phyloP scores from a whole-genome alignment of 2,888 invertebrate species.

The Dimorphilus gyrociliatus region DNA sequence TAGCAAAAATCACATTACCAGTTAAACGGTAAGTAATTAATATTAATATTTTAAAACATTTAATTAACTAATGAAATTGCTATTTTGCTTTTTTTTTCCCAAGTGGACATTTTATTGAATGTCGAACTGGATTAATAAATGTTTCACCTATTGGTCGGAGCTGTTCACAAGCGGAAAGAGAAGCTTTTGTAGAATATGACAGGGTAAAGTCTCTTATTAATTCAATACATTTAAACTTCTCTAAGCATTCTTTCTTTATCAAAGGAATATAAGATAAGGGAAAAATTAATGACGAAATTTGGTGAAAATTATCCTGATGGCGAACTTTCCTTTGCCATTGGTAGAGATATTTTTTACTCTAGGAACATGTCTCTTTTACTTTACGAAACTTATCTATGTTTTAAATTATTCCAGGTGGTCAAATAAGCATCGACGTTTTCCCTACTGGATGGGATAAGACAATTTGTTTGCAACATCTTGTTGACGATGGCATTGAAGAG shows the following conservation, averaged over 20 bases:
- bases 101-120: constrained; percentile 92
- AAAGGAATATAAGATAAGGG: constrained; percentile 55
- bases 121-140: constrained; percentile 82
- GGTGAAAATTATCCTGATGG: constrained; percentile 55
- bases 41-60: no score
- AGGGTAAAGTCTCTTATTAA: constrained; percentile 1
- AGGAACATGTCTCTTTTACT: no score
- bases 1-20: constrained; percentile 68
- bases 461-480: constrained; percentile 63
- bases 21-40: constrained; percentile 54
- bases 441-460: constrained; percentile 89
- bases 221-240: no score
- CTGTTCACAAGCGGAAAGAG: constrained; percentile 66
- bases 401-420: no score
- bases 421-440: constrained; percentile 92
- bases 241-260: no score
- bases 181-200: constrained; percentile 68
- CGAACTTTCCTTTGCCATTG: constrained; percentile 21
- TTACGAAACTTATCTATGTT: no score
- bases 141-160: constrained; percentile 83
- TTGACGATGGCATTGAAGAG: constrained; percentile 48
- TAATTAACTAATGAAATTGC: no score
- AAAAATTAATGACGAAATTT: constrained; percentile 62
- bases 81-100: constrained; percentile 8
- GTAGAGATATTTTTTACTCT: no score